Conservation (phyloP, 2,113 vertebrate species). For the Hylia prasina region DNA sequence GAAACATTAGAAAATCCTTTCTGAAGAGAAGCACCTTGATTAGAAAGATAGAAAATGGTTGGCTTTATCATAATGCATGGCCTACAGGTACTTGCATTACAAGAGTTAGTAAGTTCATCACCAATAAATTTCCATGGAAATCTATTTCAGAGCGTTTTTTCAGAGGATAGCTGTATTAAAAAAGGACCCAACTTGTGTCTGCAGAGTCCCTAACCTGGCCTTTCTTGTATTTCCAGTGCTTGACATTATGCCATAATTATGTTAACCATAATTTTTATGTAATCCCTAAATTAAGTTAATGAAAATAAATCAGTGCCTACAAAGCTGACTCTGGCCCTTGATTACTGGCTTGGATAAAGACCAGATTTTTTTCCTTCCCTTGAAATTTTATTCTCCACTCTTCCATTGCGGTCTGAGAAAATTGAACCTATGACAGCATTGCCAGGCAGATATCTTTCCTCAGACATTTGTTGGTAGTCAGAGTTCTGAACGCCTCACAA, state of each 20-base stretch:
- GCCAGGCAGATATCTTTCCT: not conserved
- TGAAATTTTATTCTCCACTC: not conserved
- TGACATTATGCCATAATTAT: not conserved
- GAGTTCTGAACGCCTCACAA: not conserved
- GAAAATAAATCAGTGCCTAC: not conserved
- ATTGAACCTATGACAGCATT: not conserved
- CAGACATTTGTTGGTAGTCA: not conserved
- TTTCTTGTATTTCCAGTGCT: not conserved
- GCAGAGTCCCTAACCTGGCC: not conserved
- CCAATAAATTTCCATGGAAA: not conserved
- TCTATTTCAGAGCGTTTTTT: not conserved
- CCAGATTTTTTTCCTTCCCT: not conserved
- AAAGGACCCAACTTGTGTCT: not conserved
- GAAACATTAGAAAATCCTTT: not conserved
- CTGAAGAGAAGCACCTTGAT: not conserved
- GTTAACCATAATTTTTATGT: not conserved
- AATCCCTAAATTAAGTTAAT: not conserved
- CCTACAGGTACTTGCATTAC: not conserved
- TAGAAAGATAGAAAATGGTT: not conserved
- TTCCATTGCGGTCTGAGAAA: not conserved
- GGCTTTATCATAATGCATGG: not conserved
- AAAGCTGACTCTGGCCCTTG: not conserved
- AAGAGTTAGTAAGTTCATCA: not conserved
- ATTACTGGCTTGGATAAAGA: not conserved
- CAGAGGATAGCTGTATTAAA: not conserved